Evolutionary conservation across 2,888 invertebrate genomes (phyloP), one percentile per base, ranked within the genome.

Genomic region (Mechanitis mazaeus): DNA sequence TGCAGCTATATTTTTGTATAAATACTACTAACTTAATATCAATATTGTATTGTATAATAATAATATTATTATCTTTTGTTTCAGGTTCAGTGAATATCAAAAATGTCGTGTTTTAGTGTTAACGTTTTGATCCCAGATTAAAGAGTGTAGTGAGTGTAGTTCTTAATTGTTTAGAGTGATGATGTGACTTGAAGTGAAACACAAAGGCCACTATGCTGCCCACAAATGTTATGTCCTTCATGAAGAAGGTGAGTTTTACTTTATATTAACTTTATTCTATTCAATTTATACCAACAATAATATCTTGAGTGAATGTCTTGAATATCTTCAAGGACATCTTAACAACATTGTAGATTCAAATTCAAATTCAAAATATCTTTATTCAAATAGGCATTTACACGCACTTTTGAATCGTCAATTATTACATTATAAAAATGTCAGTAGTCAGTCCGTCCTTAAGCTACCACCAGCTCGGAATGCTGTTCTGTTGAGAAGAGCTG

Each of bases 161-260:
- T 58, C 59, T 56, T 56, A 47, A 54, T 47, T 47, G 47, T 31
- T 55, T 53, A 50, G 56, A 61, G 60, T 69, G 69, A 72, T 72
- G 67, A 69, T 73, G 73, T 74, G 69, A 73, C 60, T 70, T 55
- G 66, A 61, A 69, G 68, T 69, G 69, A 62, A 63, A 58, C 46
- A 68, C 68, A 80, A 77, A 75, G 69, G 77, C 75, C 91, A 93
- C 90, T 91, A 96, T 96, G 96, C 92, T 96, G 93, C 96, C 96
- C 70, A 95, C 95, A 74, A 96, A 96, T 88, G 95, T 96, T 79
- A 95, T 96, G 94, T 96, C 96, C 75, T 96, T 96, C 87, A 95
- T 96, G 94, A 96, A 96, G 87, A 96, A 96, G 95, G 96, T 96
- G 82, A 93, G 94, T 89, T 65, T 64, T 56, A 61, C 56, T 66